Conservation (phyloP, 2,113 vertebrate species). For the Oryctolagus cuniculus region mOryCun1.1 NC_091453.1:6361001-6361500, state of each 20-base stretch:
- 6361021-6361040: constrained; percentile 59
- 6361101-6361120: constrained; percentile 32
- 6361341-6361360: background rate
- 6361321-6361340: constrained; percentile 49
- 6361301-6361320: background rate
- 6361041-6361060: constrained; percentile 57
- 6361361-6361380: too few species aligned
- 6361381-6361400: too few species aligned
- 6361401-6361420: too few species aligned
- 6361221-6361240: constrained; percentile 49
- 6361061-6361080: constrained; percentile 47
- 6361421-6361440: too few species aligned
- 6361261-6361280: constrained; percentile 58
- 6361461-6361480: too few species aligned
- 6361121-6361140: constrained; percentile 49
- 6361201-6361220: constrained; percentile 67
- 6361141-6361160: constrained; percentile 54
- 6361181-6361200: constrained; percentile 69
- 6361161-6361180: constrained; percentile 30
- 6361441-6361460: too few species aligned
- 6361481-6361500: too few species aligned
- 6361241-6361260: constrained; percentile 52
- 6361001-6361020: constrained; percentile 62
- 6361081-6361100: constrained; percentile 53
- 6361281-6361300: constrained; percentile 42